Conservation (phyloP, 1,140 invertebrate genomes). For the Anoplolepis gracilipes region DNA sequence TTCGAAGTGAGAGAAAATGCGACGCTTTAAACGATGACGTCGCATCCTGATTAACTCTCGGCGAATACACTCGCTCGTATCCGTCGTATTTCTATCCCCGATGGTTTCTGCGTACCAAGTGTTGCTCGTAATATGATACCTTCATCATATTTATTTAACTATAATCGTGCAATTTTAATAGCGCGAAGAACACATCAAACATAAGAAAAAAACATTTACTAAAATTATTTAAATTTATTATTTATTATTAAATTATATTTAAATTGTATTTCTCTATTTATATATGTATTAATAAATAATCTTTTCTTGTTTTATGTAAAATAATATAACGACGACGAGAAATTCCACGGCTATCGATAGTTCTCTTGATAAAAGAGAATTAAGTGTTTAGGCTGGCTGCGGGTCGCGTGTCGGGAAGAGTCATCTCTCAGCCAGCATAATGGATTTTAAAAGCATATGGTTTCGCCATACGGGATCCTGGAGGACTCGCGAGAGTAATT, state of each 20-base stretch:
- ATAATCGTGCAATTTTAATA: neutral
- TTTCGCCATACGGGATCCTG: slow-evolving; percentile 66
- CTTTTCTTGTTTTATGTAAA: neutral
- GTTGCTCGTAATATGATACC: slow-evolving; percentile 37
- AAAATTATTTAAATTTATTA: too few relatives aligned
- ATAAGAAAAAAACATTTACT: neutral
- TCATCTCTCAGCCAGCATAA: slow-evolving; percentile 80
- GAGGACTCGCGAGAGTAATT: slow-evolving; percentile 47
- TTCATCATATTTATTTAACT: slow-evolving; percentile 23
- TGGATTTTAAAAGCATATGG: slow-evolving; percentile 76
- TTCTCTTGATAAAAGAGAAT: slow-evolving; percentile 60
- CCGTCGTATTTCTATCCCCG: slow-evolving; percentile 49
- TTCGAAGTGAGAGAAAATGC: slow-evolving; percentile 68
- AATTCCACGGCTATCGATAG: slow-evolving; percentile 60
- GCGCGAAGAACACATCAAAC: neutral
- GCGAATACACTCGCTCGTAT: slow-evolving; percentile 55
- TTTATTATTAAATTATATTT: too few relatives aligned
- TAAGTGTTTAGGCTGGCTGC: slow-evolving; percentile 69
- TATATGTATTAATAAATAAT: neutral
- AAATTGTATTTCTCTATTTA: neutral
- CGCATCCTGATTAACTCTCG: slow-evolving; percentile 72
- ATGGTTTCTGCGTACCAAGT: slow-evolving; percentile 52
- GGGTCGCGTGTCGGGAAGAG: slow-evolving; percentile 79
- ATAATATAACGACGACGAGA: neutral
- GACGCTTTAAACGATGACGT: slow-evolving; percentile 71